These are phyloP conservation scores for Rhodinocichla rosea DNA, from an alignment of 2,113 vertebrate genomes.

Conservation along the genomic window DNA sequence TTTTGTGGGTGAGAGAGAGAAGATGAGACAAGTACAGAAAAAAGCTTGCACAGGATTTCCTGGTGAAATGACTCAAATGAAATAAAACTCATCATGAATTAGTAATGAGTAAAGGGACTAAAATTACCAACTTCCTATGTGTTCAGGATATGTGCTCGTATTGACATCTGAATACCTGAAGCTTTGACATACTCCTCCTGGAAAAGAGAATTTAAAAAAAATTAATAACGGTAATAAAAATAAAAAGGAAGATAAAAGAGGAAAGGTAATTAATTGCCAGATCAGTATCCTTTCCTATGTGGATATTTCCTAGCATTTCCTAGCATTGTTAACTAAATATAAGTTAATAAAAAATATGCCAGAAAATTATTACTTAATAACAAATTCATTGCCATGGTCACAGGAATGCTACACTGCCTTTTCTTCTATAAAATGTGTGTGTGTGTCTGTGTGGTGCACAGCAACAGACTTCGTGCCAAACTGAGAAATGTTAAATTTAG, in stretches of 20 bases:
- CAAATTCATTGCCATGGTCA: not conserved
- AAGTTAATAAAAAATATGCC: not conserved
- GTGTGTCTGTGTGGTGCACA: not conserved
- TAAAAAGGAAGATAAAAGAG: not conserved
- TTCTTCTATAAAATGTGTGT: not conserved
- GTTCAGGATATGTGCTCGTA: not conserved
- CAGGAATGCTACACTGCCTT: not conserved
- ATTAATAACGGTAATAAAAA: not conserved
- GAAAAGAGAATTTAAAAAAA: not conserved
- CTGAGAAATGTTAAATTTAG: conserved; percentile 10
- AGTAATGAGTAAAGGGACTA: not conserved
- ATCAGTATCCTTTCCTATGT: not conserved
- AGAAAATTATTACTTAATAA: not conserved
- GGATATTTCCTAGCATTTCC: not conserved
- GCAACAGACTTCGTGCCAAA: not conserved
- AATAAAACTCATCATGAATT: not conserved
- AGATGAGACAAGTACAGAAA: not conserved
- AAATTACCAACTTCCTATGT: not conserved
- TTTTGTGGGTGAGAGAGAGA: not conserved
- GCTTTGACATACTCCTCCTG: not conserved
- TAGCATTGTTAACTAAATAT: not conserved
- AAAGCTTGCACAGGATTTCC: not conserved
- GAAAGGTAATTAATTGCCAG: not conserved
- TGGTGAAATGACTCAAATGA: not conserved
- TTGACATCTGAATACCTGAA: not conserved